A percentile compares a stretch with the other conserved stretches of the same genome.
Evolutionary conservation across 2,888 invertebrate genomes (phyloP).

Genomic region (Abrostola tripartita): DNA sequence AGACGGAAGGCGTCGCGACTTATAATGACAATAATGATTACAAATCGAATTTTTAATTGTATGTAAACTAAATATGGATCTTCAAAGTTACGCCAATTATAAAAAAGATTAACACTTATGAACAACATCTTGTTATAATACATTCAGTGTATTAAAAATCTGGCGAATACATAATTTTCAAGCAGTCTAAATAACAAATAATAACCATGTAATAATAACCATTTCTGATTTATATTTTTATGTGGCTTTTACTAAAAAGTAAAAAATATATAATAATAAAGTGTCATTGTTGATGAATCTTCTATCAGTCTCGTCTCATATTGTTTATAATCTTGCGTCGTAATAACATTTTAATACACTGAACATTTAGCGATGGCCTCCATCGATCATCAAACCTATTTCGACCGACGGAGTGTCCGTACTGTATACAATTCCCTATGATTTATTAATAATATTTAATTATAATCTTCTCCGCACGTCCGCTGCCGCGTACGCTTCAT

Average conservation of each 20-base stretch:
- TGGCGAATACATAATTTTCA: slow-evolving; percentile 10
- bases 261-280: slow-evolving; percentile 1
- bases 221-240: neutral
- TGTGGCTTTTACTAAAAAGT: neutral
- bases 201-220: neutral
- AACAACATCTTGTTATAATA: slow-evolving; percentile 52
- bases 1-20: slow-evolving; percentile 81
- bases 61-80: slow-evolving; percentile 59
- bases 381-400: slow-evolving; percentile 34
- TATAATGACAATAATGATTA: slow-evolving; percentile 63
- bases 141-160: slow-evolving; percentile 56
- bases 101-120: slow-evolving; percentile 61
- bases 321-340: slow-evolving; percentile 22
- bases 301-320: neutral
- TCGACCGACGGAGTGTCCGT: slow-evolving; percentile 37
- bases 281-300: neutral
- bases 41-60: slow-evolving; percentile 60
- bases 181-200: slow-evolving; percentile 21
- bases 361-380: slow-evolving; percentile 43
- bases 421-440: slow-evolving; percentile 61
- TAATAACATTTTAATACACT: slow-evolving; percentile 55
- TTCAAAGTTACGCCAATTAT: slow-evolving; percentile 54
- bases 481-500: slow-evolving; percentile 62
- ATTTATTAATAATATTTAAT: slow-evolving; percentile 56
- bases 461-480: slow-evolving; percentile 45